Evolutionary conservation across 2,888 invertebrate genomes (phyloP).

Genomic region (Polia nebulosa): DNA sequence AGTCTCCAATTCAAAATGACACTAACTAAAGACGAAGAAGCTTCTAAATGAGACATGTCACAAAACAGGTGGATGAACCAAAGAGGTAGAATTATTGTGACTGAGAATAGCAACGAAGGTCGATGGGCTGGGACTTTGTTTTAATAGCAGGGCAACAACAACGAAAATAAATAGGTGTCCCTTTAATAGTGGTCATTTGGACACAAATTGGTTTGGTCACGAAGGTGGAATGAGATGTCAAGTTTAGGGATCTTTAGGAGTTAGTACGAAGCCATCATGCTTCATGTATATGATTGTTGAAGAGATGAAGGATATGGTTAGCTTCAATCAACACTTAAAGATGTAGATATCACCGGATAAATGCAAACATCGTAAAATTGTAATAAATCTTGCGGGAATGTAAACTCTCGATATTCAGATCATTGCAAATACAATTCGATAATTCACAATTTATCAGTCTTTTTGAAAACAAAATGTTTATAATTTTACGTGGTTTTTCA

Average conservation of each 20-base stretch:
- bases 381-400: too few relatives aligned
- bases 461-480: too few relatives aligned
- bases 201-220: constrained; percentile 55
- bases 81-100: constrained; percentile 44
- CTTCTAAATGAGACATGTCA: constrained; percentile 21
- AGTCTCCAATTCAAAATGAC: constrained; percentile 8
- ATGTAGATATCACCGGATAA: not conserved
- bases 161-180: constrained; percentile 43
- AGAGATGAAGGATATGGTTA: not conserved
- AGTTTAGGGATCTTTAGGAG: constrained; percentile 6
- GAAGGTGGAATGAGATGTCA: constrained; percentile 30
- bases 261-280: not conserved
- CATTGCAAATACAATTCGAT: too few relatives aligned
- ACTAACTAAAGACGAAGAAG: constrained; percentile 3
- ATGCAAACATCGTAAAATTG: too few relatives aligned
- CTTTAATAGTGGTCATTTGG: constrained; percentile 53
- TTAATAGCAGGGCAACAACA: constrained; percentile 48
- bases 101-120: constrained; percentile 53
- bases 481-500: too few relatives aligned
- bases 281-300: not conserved
- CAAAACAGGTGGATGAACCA: constrained; percentile 45
- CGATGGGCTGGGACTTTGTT: constrained; percentile 39
- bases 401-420: too few relatives aligned
- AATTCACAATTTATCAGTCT: too few relatives aligned
- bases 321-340: not conserved